These are phyloP conservation scores for Eurois occulta DNA, from an alignment of 2,888 invertebrate genomes.

Conservation along the genomic window DNA sequence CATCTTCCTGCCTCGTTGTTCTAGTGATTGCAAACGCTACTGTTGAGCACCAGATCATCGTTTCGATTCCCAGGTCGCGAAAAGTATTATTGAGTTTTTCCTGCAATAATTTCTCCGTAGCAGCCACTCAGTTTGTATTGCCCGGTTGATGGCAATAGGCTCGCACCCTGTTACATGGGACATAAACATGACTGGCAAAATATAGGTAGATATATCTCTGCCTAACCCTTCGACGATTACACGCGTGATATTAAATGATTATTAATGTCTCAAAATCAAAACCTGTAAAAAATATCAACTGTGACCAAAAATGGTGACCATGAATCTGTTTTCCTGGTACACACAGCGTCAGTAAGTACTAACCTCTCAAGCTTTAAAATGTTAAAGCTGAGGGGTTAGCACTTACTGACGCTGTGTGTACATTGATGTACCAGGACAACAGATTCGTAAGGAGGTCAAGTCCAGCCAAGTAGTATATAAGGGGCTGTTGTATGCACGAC, in stretches of 20 bases:
- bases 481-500: not conserved
- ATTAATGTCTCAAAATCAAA: not conserved
- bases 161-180: not conserved
- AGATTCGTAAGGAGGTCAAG: not conserved
- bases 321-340: too few relatives aligned
- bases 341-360: too few relatives aligned
- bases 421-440: not conserved
- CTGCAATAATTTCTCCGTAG: not conserved
- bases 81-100: not conserved
- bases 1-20: not conserved
- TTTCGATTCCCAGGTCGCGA: not conserved
- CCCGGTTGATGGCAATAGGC: not conserved
- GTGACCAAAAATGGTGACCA: not conserved
- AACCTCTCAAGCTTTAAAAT: too few relatives aligned
- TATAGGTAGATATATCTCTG: not conserved
- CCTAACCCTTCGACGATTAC: not conserved
- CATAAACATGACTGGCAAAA: not conserved
- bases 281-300: not conserved
- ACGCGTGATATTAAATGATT: not conserved
- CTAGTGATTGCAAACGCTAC: not conserved
- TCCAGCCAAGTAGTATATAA: not conserved
- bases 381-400: too few relatives aligned
- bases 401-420: too few relatives aligned
- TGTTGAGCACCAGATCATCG: not conserved
- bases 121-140: not conserved